A percentile compares a stretch with the other conserved stretches of the same genome.
These are phyloP conservation scores for Pitta sordida DNA, from an alignment of 2,113 vertebrate genomes.

Conservation along the genomic window DNA sequence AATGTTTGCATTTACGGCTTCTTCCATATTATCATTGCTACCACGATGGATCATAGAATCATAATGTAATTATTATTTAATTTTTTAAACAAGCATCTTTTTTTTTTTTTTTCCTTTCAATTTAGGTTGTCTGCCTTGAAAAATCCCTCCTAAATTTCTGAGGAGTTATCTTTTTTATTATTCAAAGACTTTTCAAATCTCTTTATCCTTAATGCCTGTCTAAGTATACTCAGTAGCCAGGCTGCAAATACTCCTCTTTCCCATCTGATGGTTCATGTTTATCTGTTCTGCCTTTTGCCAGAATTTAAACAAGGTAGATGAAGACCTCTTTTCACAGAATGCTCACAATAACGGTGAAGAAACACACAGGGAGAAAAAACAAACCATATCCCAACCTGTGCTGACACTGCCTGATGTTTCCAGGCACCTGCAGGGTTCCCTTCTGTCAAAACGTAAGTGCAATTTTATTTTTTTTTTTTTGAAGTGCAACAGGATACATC, in stretches of 20 bases:
- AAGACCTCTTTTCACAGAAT: neutral
- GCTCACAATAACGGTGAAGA: accelerated
- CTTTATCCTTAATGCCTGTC: neutral
- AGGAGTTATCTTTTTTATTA: neutral
- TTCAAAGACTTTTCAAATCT: neutral
- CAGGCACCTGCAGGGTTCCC: neutral
- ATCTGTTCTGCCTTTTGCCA: neutral
- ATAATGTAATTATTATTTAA: neutral
- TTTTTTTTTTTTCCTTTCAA: neutral
- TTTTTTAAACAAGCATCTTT: accelerated
- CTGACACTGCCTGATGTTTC: neutral
- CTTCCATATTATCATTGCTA: too few relatives aligned
- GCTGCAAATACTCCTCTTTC: neutral
- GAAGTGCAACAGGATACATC: neutral
- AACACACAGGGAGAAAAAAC: neutral
- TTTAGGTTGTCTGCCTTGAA: neutral
- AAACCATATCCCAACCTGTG: neutral
- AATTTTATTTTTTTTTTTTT: neutral
- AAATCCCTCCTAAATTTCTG: neutral
- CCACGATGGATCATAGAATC: accelerated
- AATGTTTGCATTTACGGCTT: neutral
- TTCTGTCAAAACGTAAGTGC: neutral
- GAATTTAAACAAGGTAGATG: neutral
- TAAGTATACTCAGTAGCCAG: neutral
- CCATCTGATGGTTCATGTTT: accelerated